Conservation (phyloP, 1,140 invertebrate genomes). For the Aphidius ervi region DNA sequence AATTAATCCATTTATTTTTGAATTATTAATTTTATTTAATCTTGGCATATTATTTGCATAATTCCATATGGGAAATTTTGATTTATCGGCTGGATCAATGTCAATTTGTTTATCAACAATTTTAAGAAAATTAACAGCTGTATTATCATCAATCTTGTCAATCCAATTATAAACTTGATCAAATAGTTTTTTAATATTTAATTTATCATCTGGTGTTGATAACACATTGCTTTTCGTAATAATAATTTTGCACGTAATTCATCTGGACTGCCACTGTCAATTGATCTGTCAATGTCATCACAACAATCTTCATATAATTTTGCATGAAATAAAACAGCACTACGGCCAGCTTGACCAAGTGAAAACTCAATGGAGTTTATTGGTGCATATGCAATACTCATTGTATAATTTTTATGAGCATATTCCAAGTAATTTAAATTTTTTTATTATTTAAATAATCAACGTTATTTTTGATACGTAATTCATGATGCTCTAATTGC, state of each 20-base stretch:
- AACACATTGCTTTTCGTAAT: background rate
- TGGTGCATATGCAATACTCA: constrained; percentile 7
- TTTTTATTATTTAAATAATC: too few species aligned
- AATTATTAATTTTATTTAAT: constrained; percentile 27
- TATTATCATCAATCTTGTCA: too few species aligned
- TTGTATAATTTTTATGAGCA: background rate
- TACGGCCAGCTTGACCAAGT: background rate
- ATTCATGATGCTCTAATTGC: too few species aligned
- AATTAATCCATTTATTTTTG: constrained; percentile 57
- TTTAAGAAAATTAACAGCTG: too few species aligned
- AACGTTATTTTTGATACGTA: too few species aligned
- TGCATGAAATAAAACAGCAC: background rate
- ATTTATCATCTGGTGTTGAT: too few species aligned
- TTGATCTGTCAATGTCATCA: constrained; percentile 1
- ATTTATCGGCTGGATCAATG: too few species aligned
- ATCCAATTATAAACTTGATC: too few species aligned
- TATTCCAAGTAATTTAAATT: too few species aligned
- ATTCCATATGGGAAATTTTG: constrained; percentile 1
- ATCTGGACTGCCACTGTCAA: background rate
- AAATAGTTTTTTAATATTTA: too few species aligned
- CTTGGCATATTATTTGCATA: constrained; percentile 1
- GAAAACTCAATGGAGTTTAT: constrained; percentile 1
- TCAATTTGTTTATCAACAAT: too few species aligned
- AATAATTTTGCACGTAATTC: background rate
- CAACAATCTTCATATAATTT: constrained; percentile 6